Percentiles rank a stretch among this genome's conserved stretches.
Evolutionary conservation across 2,888 invertebrate genomes (phyloP).

Genomic region (Acrobasis consociella): DNA sequence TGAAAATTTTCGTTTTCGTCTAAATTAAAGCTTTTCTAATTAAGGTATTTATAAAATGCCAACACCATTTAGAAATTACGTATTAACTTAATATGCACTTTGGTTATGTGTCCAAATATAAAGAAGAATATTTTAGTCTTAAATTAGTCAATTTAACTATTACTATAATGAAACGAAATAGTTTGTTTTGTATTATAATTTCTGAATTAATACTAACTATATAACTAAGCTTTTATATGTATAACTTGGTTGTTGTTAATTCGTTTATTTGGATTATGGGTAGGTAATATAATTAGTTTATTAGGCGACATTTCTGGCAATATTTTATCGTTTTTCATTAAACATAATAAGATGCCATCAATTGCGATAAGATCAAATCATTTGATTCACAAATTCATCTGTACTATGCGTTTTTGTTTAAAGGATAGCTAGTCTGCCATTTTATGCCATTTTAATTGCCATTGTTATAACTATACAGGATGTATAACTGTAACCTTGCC

Average conservation of each 20-base stretch:
- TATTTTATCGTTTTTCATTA: constrained; percentile 27
- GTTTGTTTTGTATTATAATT: constrained; percentile 60
- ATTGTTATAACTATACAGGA: no score
- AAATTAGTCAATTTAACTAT: constrained; percentile 71
- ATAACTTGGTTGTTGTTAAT: constrained; percentile 70
- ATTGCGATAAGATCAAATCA: constrained; percentile 4
- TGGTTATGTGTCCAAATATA: constrained; percentile 65
- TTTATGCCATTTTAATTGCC: no score
- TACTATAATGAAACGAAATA: constrained; percentile 61
- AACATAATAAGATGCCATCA: constrained; percentile 8
- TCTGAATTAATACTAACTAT: constrained; percentile 57
- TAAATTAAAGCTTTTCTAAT: constrained; percentile 63
- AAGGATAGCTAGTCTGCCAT: no score
- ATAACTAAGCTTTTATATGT: constrained; percentile 61
- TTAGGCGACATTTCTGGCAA: constrained; percentile 34
- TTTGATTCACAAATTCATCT: constrained; percentile 3
- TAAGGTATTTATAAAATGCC: constrained; percentile 58
- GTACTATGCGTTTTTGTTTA: background rate
- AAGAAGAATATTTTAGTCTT: constrained; percentile 63
- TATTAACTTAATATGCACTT: constrained; percentile 46
- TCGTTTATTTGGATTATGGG: constrained; percentile 67
- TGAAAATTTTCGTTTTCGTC: constrained; percentile 57
- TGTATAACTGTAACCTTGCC: no score
- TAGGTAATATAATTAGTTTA: constrained; percentile 57
- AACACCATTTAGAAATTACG: constrained; percentile 43